Evolutionary conservation across 2,888 invertebrate species (phyloP).

Genomic region (Ichneumon xanthorius): DNA sequence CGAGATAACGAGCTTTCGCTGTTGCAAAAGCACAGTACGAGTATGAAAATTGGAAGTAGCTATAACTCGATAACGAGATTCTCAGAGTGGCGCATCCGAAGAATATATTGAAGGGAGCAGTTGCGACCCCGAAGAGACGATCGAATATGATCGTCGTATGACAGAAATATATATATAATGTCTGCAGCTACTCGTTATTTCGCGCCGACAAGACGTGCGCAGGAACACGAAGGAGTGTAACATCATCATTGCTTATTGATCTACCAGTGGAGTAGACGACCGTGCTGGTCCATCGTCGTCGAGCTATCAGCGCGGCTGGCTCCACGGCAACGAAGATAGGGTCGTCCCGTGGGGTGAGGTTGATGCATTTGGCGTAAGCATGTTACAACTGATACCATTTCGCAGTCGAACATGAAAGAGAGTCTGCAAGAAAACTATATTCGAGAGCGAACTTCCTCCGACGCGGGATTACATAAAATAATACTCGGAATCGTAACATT

Average conservation of each 20-base stretch:
- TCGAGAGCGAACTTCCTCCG: neutral
- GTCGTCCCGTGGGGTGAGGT: slow-evolving; percentile 6
- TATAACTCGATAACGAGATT: slow-evolving; percentile 13
- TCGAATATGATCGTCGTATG: neutral
- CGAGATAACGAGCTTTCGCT: neutral
- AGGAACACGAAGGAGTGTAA: slow-evolving; percentile 6
- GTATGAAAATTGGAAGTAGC: neutral
- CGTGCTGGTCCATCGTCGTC: slow-evolving; percentile 9
- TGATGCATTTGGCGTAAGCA: neutral
- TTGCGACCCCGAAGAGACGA: neutral
- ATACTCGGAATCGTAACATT: neutral
- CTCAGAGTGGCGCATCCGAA: neutral
- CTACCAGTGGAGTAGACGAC: slow-evolving; percentile 12
- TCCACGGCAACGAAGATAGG: neutral
- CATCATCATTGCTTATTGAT: slow-evolving; percentile 51
- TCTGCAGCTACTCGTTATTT: neutral
- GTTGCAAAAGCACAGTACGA: neutral
- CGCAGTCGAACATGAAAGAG: neutral
- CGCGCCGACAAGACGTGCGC: neutral
- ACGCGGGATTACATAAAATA: neutral
- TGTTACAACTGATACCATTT: neutral
- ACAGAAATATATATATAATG: neutral
- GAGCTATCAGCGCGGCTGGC: slow-evolving; percentile 26
- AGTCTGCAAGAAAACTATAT: neutral
- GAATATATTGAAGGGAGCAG: neutral